A percentile compares a stretch with the other conserved stretches of the same genome.
Evolutionary conservation across 2,888 invertebrate genomes (phyloP).

Genomic region (Phymatocera aterrima): DNA sequence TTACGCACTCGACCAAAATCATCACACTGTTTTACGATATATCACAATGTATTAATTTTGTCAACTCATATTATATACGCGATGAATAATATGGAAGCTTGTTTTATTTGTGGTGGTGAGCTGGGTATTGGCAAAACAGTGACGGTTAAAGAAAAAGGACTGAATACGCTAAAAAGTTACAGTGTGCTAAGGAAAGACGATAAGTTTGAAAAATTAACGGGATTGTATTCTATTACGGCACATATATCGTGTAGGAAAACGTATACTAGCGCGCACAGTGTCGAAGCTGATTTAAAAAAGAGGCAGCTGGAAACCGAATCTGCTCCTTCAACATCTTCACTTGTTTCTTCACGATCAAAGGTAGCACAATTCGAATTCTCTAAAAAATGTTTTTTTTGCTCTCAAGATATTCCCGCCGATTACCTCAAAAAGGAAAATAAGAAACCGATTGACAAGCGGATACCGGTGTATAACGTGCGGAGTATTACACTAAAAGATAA

Average conservation of each 20-base stretch:
- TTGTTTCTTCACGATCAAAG: neutral
- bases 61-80: neutral
- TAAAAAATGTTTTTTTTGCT: neutral
- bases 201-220: neutral
- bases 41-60: neutral
- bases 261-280: neutral
- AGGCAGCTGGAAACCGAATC: neutral
- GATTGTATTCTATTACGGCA: neutral
- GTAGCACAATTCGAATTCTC: neutral
- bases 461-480: slow-evolving; percentile 12
- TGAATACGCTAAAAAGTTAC: neutral
- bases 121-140: neutral
- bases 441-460: neutral
- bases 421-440: neutral
- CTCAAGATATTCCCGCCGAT: neutral
- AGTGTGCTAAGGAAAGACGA: neutral
- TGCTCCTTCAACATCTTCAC: neutral
- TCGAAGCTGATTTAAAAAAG: neutral
- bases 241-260: neutral
- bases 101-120: neutral
- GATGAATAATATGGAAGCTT: neutral
- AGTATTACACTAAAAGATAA: slow-evolving; percentile 35
- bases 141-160: neutral
- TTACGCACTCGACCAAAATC: no score
- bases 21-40: no score